A percentile compares a stretch with the other conserved stretches of the same genome.
Conservation (phyloP, 1,140 invertebrate species). For the Nasonia longicornis region DNA sequence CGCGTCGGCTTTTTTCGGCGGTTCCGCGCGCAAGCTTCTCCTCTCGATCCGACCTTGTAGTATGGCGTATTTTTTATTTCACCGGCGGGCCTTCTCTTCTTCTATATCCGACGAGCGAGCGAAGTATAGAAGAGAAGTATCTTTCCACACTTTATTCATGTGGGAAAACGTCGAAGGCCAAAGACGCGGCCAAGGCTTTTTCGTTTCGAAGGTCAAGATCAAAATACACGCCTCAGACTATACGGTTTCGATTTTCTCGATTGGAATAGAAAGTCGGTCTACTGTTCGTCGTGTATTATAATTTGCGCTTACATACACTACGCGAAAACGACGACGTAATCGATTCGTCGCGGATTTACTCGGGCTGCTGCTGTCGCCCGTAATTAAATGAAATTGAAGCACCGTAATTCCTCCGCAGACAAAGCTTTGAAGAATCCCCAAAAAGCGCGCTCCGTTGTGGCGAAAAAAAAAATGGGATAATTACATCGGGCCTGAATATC, state of each 20-base stretch:
- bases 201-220: slow-evolving; percentile 27
- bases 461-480: slow-evolving; percentile 8
- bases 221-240: background rate
- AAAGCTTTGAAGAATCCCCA: background rate
- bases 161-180: background rate
- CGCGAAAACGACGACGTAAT: background rate
- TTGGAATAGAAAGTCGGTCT: slow-evolving; percentile 2
- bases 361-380: too few species aligned
- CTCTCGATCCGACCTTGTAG: slow-evolving; percentile 12
- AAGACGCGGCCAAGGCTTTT: background rate
- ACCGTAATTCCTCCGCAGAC: background rate
- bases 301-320: background rate
- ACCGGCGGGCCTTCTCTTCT: background rate
- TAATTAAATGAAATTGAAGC: background rate
- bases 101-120: too few species aligned
- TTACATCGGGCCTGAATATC: background rate
- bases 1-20: slow-evolving; percentile 21
- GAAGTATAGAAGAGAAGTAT: background rate
- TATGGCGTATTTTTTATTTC: background rate
- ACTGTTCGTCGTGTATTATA: background rate
- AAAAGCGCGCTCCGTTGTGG: background rate
- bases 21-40: background rate
- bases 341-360: background rate
- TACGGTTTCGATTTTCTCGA: background rate
- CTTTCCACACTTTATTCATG: background rate